These are phyloP conservation scores for Hemithea aestivaria DNA, from an alignment of 2,888 invertebrate genomes.

Conservation along the genomic window DNA sequence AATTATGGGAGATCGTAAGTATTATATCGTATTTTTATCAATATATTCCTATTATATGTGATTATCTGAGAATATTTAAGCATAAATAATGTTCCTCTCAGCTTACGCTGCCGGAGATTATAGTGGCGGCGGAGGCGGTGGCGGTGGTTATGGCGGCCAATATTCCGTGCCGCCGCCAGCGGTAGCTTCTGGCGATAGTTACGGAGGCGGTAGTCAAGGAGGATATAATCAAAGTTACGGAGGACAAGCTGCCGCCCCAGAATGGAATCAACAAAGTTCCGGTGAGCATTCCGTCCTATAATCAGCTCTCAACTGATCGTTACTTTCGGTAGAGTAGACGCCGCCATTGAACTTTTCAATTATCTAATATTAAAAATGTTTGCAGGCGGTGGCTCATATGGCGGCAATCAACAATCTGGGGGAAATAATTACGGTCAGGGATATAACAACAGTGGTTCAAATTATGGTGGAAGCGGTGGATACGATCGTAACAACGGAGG, in stretches of 20 bases:
- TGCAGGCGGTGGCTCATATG: slow-evolving; percentile 53
- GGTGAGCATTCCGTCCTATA: slow-evolving; percentile 34
- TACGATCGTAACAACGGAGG: slow-evolving; percentile 37
- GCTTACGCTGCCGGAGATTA: slow-evolving; percentile 64
- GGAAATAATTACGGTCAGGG: slow-evolving; percentile 58
- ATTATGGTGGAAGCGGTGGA: slow-evolving; percentile 47
- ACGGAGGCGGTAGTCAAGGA: slow-evolving; percentile 51
- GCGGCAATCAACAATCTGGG: slow-evolving; percentile 38
- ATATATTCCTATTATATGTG: neutral
- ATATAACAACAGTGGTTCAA: slow-evolving; percentile 42
- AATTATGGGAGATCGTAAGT: slow-evolving; percentile 49
- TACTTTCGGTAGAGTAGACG: neutral
- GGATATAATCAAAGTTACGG: slow-evolving; percentile 57
- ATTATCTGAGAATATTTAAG: neutral
- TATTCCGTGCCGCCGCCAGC: slow-evolving; percentile 71
- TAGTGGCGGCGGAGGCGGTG: slow-evolving; percentile 45
- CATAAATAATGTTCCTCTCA: slow-evolving; percentile 22
- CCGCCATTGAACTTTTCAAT: too few species aligned
- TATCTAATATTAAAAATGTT: neutral
- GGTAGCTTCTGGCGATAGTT: slow-evolving; percentile 61
- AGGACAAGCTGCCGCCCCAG: slow-evolving; percentile 48
- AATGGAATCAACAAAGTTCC: slow-evolving; percentile 59
- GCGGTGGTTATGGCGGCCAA: slow-evolving; percentile 60
- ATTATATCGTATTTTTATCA: neutral
- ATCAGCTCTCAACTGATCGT: slow-evolving; percentile 12